phyloP scores from a whole-genome alignment of 2,797 vertebrate genomes.

The Pangasius macronema region DNA sequence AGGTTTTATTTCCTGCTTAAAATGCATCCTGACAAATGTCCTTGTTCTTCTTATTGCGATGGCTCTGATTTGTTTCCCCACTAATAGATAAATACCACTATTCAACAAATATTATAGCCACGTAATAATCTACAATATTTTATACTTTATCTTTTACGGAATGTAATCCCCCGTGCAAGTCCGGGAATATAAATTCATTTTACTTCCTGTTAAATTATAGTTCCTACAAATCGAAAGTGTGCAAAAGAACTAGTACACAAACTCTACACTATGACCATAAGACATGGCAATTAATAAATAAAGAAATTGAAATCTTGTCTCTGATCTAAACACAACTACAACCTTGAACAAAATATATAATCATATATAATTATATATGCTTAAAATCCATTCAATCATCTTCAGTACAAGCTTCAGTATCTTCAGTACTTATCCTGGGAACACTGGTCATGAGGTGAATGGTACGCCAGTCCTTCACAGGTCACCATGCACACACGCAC shows the following conservation, averaged over 20 bases:
- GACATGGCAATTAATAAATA: background rate
- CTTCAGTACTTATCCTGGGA: background rate
- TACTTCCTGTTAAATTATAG: background rate
- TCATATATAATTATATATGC: background rate
- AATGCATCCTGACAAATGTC: slow-evolving; percentile 25
- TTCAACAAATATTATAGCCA: background rate
- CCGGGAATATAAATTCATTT: background rate
- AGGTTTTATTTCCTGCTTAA: slow-evolving; percentile 11
- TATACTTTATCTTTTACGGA: background rate
- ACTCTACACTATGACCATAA: background rate
- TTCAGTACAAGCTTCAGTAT: background rate
- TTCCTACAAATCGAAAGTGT: background rate
- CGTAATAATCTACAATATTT: background rate
- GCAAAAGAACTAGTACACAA: background rate
- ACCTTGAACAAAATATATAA: background rate
- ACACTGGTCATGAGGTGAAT: background rate
- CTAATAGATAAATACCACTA: background rate
- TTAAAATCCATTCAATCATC: background rate
- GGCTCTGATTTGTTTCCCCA: background rate
- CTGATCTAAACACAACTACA: background rate
- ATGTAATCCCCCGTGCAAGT: background rate
- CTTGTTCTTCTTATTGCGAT: background rate
- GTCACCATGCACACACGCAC: background rate
- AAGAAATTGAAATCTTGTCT: background rate
- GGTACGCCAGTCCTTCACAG: background rate